Evolutionary conservation across 2,113 vertebrate genomes (phyloP).

Genomic region (Ahaetulla prasina): DNA sequence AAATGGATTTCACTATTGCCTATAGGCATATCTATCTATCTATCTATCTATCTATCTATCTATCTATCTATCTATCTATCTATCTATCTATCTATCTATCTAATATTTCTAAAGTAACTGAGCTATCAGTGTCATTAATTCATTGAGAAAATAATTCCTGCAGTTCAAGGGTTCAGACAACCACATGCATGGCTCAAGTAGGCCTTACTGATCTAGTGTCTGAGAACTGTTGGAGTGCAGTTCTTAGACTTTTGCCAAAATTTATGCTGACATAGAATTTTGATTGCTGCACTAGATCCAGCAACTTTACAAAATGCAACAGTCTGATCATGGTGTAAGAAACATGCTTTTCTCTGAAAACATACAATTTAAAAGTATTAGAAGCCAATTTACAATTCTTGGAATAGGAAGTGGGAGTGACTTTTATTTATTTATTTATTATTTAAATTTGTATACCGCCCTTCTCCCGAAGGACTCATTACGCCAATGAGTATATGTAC

Average conservation of each 20-base stretch:
- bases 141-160: background rate
- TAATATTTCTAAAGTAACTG: background rate
- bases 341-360: background rate
- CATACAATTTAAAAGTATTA: background rate
- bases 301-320: background rate
- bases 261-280: background rate
- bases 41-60: no score
- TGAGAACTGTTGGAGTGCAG: background rate
- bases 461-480: no score
- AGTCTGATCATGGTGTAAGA: background rate
- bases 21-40: no score
- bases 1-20: no score
- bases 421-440: no score
- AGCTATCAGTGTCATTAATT: background rate
- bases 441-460: no score
- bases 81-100: no score
- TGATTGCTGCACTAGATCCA: background rate
- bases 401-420: background rate
- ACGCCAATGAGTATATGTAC: background rate
- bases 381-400: background rate
- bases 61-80: no score
- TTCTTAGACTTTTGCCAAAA: background rate
- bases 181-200: background rate
- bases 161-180: background rate
- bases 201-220: background rate